A percentile compares a stretch with the other conserved stretches of the same genome.
phyloP scores from a whole-genome alignment of 2,797 vertebrate genomes.

The Cottoperca gobio region DNA sequence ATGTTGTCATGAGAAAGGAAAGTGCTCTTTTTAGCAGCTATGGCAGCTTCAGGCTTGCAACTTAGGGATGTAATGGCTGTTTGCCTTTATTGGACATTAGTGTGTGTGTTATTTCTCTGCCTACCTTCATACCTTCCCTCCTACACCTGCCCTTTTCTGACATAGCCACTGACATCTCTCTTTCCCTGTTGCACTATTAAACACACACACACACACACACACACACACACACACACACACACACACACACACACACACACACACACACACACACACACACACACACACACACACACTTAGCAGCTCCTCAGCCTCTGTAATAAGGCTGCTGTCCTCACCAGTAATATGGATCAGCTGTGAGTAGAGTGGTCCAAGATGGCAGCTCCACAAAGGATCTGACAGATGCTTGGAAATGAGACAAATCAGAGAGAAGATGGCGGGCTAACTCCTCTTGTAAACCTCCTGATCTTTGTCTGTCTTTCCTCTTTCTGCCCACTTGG shows the following conservation, averaged over 20 bases:
- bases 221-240: constrained; percentile 15
- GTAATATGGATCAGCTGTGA: constrained; percentile 59
- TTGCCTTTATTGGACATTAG: constrained; percentile 36
- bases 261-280: constrained; percentile 18
- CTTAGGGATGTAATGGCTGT: constrained; percentile 23
- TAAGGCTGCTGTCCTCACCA: constrained; percentile 46
- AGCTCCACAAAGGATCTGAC: constrained; percentile 51
- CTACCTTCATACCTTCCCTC: constrained; percentile 20
- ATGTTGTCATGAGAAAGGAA: constrained; percentile 43
- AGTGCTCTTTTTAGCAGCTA: constrained; percentile 41
- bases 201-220: constrained; percentile 15
- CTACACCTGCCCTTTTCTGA: constrained; percentile 25
- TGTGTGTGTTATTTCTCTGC: constrained; percentile 24
- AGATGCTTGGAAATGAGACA: constrained; percentile 45
- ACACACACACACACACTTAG: constrained; percentile 26
- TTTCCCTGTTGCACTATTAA: constrained; percentile 44
- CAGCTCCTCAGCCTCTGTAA: constrained; percentile 35
- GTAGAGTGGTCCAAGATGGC: constrained; percentile 54
- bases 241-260: constrained; percentile 20
- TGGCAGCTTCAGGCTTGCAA: constrained; percentile 8
- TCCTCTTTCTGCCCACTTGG: background rate
- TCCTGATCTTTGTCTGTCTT: constrained; percentile 24
- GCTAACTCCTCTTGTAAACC: constrained; percentile 54
- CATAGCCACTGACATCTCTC: constrained; percentile 20
- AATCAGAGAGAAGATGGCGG: constrained; percentile 46